phyloP scores from a whole-genome alignment of 2,113 vertebrate genomes.

The Myrmecobius fasciatus region DNA sequence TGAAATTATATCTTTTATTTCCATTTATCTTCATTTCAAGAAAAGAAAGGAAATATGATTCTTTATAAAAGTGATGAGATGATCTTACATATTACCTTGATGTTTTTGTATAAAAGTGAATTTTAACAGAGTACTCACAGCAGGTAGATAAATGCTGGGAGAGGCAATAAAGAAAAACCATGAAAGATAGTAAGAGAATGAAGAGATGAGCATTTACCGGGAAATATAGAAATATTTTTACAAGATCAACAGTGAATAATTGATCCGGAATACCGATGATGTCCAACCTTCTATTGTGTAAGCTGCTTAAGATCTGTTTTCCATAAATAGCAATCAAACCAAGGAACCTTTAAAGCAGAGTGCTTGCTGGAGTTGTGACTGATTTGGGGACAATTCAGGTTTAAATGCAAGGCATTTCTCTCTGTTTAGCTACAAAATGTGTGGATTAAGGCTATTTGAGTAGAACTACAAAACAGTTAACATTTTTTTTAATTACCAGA shows the following conservation, averaged over 20 bases:
- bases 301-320: constrained; percentile 71
- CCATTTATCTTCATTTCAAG: constrained; percentile 49
- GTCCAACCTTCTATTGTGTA: constrained; percentile 77
- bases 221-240: constrained; percentile 70
- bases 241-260: constrained; percentile 75
- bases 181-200: constrained; percentile 53
- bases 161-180: background rate
- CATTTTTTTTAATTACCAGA: constrained; percentile 33
- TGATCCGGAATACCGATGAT: constrained; percentile 80
- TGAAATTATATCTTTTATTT: constrained; percentile 60
- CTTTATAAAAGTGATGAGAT: constrained; percentile 39
- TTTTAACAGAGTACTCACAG: constrained; percentile 45
- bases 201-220: constrained; percentile 63
- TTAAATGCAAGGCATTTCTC: constrained; percentile 72
- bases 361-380: constrained; percentile 73
- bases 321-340: constrained; percentile 71
- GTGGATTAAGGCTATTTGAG: constrained; percentile 71
- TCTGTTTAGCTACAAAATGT: constrained; percentile 77
- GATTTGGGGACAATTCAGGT: constrained; percentile 76
- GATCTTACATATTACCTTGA: constrained; percentile 9
- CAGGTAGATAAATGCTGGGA: constrained; percentile 32
- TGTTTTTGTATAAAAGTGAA: constrained; percentile 35
- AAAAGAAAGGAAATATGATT: constrained; percentile 55
- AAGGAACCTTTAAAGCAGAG: constrained; percentile 72
- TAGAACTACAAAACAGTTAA: constrained; percentile 68